Evolutionary conservation across 1,140 invertebrate species (phyloP).

Genomic region (Conopomorpha cramerella): DNA sequence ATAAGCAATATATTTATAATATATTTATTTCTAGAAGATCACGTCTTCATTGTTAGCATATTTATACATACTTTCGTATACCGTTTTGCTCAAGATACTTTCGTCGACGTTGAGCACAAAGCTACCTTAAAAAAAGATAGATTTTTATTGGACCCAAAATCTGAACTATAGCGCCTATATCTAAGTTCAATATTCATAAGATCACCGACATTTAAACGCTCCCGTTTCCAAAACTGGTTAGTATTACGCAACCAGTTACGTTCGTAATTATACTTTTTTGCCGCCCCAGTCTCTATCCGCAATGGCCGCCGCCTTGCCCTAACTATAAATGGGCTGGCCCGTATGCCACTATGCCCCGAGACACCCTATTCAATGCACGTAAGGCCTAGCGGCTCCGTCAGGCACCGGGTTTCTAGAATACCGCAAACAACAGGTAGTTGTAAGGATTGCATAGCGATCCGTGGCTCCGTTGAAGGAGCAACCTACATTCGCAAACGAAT

Average conservation of each 20-base stretch:
- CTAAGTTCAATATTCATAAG: constrained; percentile 18
- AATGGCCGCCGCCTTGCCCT: constrained; percentile 46
- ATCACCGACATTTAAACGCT: too few species aligned
- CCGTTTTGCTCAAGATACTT: too few species aligned
- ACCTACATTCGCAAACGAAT: too few species aligned
- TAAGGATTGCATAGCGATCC: constrained; percentile 51
- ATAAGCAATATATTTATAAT: too few species aligned
- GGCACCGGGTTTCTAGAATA: constrained; percentile 57
- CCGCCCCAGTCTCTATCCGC: constrained; percentile 18
- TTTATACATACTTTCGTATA: neutral
- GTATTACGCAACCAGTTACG: constrained; percentile 48
- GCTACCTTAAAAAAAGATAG: neutral
- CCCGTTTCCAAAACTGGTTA: constrained; percentile 14
- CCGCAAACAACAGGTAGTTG: constrained; percentile 58
- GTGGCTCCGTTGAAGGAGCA: constrained; percentile 25
- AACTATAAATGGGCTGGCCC: constrained; percentile 53
- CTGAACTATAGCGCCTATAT: neutral
- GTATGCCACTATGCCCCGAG: constrained; percentile 50
- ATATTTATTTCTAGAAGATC: too few species aligned
- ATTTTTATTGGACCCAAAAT: neutral
- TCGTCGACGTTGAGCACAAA: too few species aligned
- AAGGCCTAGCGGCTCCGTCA: constrained; percentile 54
- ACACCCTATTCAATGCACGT: constrained; percentile 55
- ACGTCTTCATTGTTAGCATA: neutral
- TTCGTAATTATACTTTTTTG: constrained; percentile 35